A percentile compares a stretch with the other conserved stretches of the same genome.
These are phyloP conservation scores for Dynastes tityus DNA, from an alignment of 2,888 invertebrate genomes.

Conservation along the genomic window DNA sequence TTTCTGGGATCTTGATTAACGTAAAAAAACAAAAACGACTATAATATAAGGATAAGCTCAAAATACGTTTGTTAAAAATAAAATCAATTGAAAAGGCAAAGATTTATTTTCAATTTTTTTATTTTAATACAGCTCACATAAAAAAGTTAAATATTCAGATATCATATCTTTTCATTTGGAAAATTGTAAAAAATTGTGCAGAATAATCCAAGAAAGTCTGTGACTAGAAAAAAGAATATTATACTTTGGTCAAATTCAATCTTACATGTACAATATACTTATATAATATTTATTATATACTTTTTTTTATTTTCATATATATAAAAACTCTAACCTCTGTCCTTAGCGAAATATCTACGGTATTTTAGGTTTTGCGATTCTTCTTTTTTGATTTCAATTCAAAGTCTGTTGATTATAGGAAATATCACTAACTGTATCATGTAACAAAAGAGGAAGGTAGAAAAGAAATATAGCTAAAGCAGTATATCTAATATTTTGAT, in stretches of 20 bases:
- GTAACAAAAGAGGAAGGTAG: slow-evolving; percentile 23
- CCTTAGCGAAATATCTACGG: slow-evolving; percentile 35
- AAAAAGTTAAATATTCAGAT: slow-evolving; percentile 56
- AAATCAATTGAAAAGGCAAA: slow-evolving; percentile 42
- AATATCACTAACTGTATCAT: slow-evolving; percentile 33
- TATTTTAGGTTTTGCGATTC: slow-evolving; percentile 2
- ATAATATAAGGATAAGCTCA: neutral
- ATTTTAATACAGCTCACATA: slow-evolving; percentile 56
- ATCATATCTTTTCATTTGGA: slow-evolving; percentile 54
- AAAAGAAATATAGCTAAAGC: slow-evolving; percentile 30
- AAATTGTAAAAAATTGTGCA: slow-evolving; percentile 57
- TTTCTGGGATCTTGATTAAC: too few species aligned
- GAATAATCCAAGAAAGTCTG: slow-evolving; percentile 55
- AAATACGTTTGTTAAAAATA: neutral
- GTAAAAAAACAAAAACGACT: too few species aligned
- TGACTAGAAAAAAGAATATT: slow-evolving; percentile 56
- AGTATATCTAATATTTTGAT: slow-evolving; percentile 8
- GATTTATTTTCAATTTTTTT: slow-evolving; percentile 53
- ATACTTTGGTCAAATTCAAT: slow-evolving; percentile 56
- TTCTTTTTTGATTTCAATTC: slow-evolving; percentile 42
- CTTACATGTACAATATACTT: slow-evolving; percentile 49
- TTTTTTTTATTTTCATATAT: slow-evolving; percentile 38
- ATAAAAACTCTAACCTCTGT: slow-evolving; percentile 47
- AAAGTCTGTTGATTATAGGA: slow-evolving; percentile 24
- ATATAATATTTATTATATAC: slow-evolving; percentile 39